Conservation (phyloP, 2,888 invertebrate genomes). For the Melieria crassipennis region DNA sequence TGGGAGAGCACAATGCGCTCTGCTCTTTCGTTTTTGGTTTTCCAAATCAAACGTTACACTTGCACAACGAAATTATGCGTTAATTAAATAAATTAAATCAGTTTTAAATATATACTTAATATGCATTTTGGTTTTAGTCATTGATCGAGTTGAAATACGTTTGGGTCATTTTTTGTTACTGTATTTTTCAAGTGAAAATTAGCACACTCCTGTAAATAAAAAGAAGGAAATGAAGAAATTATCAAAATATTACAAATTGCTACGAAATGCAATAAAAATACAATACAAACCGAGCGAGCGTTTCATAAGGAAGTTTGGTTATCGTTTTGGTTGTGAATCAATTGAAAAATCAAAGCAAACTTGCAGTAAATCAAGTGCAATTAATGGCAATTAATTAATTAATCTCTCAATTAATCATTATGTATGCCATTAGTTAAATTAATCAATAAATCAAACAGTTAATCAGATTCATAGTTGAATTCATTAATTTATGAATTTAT, state of each 20-base stretch:
- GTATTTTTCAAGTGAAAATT: constrained; percentile 28
- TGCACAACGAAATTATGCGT: not conserved
- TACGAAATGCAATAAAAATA: constrained; percentile 31
- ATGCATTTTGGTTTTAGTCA: no score
- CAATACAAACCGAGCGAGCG: constrained; percentile 25
- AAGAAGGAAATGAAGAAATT: constrained; percentile 16
- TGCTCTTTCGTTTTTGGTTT: not conserved
- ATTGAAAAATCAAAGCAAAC: no score
- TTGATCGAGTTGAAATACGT: no score
- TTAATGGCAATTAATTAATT: no score
- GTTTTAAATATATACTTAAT: no score
- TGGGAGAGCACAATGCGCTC: not conserved
- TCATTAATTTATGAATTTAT: not conserved
- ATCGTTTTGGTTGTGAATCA: no score
- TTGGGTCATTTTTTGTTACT: constrained; percentile 19
- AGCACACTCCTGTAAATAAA: constrained; percentile 41
- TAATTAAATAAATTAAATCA: not conserved
- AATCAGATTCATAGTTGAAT: not conserved
- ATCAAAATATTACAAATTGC: constrained; percentile 20
- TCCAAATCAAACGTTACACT: not conserved
- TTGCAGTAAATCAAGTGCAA: no score
- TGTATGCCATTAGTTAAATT: no score
- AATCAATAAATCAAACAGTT: no score
- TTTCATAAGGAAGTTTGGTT: not conserved
- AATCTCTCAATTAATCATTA: no score